Base-by-base conservation (phyloP, 2,888 invertebrate genomes). In the Drosophila eohydei region DNA sequence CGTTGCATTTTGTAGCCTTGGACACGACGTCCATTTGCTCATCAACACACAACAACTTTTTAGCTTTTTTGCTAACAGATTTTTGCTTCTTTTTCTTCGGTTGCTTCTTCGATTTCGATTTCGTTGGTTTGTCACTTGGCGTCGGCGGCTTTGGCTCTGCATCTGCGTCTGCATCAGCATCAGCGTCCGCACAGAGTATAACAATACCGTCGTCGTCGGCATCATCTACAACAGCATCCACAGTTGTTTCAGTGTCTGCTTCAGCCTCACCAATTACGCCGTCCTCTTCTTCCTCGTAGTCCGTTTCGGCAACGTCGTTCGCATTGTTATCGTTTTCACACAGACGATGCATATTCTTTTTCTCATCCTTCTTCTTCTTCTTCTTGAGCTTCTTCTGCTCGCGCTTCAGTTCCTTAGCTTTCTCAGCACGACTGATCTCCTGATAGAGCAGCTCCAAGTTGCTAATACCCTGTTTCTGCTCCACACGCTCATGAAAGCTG, bases 401-500 rank as follows among this genome's bases (percentile, higher is more conserved):
- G 89, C 96, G 96, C 83, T 96, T 95, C 86, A 97, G 96, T 89
- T 97, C 96, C 90, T 97, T 96, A 8, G 96, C 95, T 74, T 96
- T 95, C 92, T 98, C 98, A 84, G 97, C 97, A 83, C 97, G 96
- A 55, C 96, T 96, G 74, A 98, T 94, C 93, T 98, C 97, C 81
- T 97, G 96, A 90, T 97, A 98, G 36, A 98, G 93, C 76, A 98
- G 93, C 93, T 98, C 97, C 72, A 98, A 93, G 91, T 98, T 97
- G 48, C 97, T 96, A 30, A 97, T 96, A 32, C 97, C 97, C 90
- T 96, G 96, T 92, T 98, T 98, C 74, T 95, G 95, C 93, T 98
- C 98, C 34, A 98, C 96, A 5, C 97, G 97, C 83, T 96, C 96
- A 94, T 97, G 97, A 93, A 98, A 98, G 93, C 96, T 97, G 81